Evolutionary conservation across 2,888 invertebrate genomes (phyloP).

Genomic region (Petrolisthes cinctipes): DNA sequence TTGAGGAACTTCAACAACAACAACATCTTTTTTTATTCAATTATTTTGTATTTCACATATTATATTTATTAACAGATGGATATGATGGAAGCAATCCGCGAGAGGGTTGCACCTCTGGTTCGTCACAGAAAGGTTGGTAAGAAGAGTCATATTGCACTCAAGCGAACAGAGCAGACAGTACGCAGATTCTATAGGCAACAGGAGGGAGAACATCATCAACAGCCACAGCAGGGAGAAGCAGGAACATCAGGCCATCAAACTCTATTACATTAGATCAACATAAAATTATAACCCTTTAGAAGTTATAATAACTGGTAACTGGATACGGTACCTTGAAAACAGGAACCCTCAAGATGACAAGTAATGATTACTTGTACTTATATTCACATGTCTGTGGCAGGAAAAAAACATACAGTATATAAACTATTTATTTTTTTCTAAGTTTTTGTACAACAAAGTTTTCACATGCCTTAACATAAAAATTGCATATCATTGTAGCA

Average conservation of each 20-base stretch:
- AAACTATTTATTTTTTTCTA: too few relatives aligned
- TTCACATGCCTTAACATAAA: too few relatives aligned
- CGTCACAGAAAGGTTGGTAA: background rate
- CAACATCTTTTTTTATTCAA: background rate
- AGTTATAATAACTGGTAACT: too few relatives aligned
- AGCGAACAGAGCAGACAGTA: constrained; percentile 48
- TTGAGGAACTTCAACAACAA: background rate
- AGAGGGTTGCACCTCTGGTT: constrained; percentile 4
- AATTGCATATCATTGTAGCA: too few relatives aligned
- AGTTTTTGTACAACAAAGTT: too few relatives aligned
- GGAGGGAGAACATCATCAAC: constrained; percentile 11
- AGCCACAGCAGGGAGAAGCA: constrained; percentile 1
- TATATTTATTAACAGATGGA: constrained; percentile 28
- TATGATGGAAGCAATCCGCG: constrained; percentile 33
- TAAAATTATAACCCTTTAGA: too few relatives aligned
- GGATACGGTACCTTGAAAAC: too few relatives aligned
- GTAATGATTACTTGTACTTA: too few relatives aligned
- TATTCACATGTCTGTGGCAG: too few relatives aligned
- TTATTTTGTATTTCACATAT: background rate
- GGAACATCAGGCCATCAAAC: background rate
- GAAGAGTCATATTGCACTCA: constrained; percentile 41
- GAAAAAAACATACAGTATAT: too few relatives aligned
- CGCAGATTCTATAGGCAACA: constrained; percentile 38
- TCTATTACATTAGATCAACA: too few relatives aligned
- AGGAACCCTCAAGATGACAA: too few relatives aligned